Conservation (phyloP, 2,113 vertebrate species). For the Rattus rattus region DNA sequence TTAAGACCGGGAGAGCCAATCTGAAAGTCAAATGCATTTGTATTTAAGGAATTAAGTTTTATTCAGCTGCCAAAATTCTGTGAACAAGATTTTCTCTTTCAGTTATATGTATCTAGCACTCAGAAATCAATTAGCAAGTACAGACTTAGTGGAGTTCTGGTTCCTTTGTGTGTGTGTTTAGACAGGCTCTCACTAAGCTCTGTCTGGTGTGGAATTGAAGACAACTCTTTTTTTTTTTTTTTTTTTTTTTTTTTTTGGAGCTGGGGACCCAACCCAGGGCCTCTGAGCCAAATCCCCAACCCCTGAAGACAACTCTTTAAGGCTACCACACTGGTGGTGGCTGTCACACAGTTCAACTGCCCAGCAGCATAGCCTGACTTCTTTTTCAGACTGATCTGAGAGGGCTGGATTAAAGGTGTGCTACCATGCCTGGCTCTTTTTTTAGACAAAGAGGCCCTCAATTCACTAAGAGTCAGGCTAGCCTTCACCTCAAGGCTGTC, state of each 20-base stretch:
- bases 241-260: too few relatives aligned
- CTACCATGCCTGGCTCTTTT: neutral
- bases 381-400: neutral
- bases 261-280: too few relatives aligned
- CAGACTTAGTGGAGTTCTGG: neutral
- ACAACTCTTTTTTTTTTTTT: neutral
- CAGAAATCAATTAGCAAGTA: conserved; percentile 10
- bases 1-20: neutral
- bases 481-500: neutral
- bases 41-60: conserved; percentile 50
- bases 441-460: neutral
- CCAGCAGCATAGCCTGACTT: neutral
- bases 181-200: neutral
- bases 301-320: too few relatives aligned
- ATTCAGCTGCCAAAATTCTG: conserved; percentile 47
- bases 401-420: neutral
- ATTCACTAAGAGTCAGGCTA: neutral
- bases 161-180: neutral
- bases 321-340: neutral
- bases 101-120: neutral
- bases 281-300: too few relatives aligned
- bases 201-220: neutral
- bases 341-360: neutral
- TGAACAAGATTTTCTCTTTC: conserved; percentile 31
- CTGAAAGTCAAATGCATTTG: conserved; percentile 41